phyloP scores from a whole-genome alignment of 2,888 invertebrate genomes.

The Cosmia pyralina region DNA sequence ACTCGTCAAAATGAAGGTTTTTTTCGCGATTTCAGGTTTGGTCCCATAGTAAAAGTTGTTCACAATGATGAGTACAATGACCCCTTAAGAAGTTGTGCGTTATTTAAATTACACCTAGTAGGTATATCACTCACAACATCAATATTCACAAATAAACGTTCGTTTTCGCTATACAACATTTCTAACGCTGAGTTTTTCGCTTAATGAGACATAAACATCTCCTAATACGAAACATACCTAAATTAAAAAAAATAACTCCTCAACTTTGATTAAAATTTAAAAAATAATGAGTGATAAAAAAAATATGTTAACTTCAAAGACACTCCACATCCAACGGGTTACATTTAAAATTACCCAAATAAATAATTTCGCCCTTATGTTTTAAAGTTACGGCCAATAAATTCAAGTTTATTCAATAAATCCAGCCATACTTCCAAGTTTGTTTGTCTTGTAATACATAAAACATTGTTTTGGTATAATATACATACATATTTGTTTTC shows the following conservation, averaged over 20 bases:
- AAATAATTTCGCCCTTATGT: constrained; percentile 52
- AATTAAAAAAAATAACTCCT: no score
- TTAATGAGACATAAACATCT: no score
- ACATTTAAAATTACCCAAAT: constrained; percentile 42
- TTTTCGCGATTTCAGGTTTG: no score
- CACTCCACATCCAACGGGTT: constrained; percentile 27
- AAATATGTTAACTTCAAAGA: not conserved
- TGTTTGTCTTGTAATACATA: constrained; percentile 61
- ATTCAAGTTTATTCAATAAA: constrained; percentile 64
- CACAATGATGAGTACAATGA: no score
- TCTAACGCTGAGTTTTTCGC: not conserved
- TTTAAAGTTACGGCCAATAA: constrained; percentile 59
- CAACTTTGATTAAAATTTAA: no score
- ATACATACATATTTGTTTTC: constrained; percentile 52
- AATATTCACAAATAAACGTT: not conserved
- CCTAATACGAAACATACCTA: not conserved
- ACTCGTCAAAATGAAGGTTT: no score
- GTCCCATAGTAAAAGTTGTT: no score
- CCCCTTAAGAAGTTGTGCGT: no score
- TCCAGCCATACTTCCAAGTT: constrained; percentile 44
- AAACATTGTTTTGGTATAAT: constrained; percentile 56
- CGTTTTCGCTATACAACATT: not conserved
- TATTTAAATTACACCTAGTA: no score
- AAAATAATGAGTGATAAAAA: not conserved
- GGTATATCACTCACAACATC: no score